These are phyloP conservation scores for Ardeotis arabs DNA, from an alignment of 2,113 vertebrate genomes.

Conservation along the genomic window DNA sequence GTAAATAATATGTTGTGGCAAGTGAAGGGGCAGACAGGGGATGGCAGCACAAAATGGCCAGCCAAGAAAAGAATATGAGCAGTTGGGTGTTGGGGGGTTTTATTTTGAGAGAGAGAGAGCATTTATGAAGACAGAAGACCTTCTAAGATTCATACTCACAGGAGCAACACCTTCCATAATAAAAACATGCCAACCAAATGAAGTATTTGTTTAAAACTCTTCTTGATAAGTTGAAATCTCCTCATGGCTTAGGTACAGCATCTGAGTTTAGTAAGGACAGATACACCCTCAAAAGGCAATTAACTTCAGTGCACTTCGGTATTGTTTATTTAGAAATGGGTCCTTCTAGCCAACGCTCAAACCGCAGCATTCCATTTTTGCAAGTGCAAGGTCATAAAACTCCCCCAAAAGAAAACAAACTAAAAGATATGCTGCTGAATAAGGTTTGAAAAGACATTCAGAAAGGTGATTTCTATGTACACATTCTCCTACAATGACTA, in stretches of 20 bases:
- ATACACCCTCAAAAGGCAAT: neutral
- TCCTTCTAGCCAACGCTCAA: neutral
- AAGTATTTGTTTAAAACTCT: neutral
- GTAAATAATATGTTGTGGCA: accelerated
- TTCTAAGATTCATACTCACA: neutral
- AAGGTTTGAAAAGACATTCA: neutral
- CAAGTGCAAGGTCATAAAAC: slow-evolving; percentile 23
- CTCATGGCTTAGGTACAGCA: accelerated
- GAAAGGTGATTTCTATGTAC: neutral
- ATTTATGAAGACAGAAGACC: neutral
- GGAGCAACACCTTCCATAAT: neutral
- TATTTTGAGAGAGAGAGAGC: neutral
- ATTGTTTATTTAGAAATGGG: neutral
- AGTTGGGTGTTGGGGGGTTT: neutral
- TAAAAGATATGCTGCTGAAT: neutral
- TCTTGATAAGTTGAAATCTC: neutral
- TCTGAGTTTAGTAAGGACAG: neutral
- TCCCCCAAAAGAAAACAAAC: neutral
- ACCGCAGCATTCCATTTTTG: neutral
- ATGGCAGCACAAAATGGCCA: neutral
- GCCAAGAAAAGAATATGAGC: neutral
- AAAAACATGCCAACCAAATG: neutral
- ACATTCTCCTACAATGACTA: neutral
- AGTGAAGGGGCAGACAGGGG: neutral
- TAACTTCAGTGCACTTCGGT: neutral